Conservation (phyloP, 2,113 vertebrate species). For the Mugil cephalus region DNA sequence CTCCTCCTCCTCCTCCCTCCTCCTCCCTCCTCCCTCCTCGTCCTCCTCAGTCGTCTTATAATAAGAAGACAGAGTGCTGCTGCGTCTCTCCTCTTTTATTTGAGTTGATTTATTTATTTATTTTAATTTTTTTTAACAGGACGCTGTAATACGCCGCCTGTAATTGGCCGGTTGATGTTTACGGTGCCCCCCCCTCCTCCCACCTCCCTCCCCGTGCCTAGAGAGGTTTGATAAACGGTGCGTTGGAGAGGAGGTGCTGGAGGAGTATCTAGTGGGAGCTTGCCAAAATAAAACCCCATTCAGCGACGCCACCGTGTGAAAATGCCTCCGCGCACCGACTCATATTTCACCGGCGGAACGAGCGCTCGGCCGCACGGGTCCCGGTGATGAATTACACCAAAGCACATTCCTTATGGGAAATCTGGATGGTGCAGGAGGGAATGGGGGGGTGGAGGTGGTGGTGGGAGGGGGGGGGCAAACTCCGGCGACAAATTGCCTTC, state of each 20-base stretch:
- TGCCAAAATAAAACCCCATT: constrained; percentile 82
- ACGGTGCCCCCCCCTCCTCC: constrained; percentile 75
- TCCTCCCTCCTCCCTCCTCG: no score
- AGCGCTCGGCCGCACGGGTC: constrained; percentile 76
- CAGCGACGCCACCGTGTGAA: constrained; percentile 74
- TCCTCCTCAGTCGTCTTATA: constrained; percentile 92
- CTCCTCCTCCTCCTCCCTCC: no score
- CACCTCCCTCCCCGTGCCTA: constrained; percentile 65
- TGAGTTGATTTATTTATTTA: constrained; percentile 37
- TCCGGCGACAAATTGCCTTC: constrained; percentile 83
- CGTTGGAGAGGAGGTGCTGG: constrained; percentile 73
- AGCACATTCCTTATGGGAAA: constrained; percentile 83
- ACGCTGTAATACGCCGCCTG: constrained; percentile 64
- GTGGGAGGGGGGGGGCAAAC: constrained; percentile 59
- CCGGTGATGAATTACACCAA: constrained; percentile 82
- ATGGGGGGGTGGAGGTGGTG: no score
- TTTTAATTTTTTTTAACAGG: constrained; percentile 52
- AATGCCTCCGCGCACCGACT: constrained; percentile 74
- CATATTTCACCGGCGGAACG: constrained; percentile 81
- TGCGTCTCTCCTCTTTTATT: constrained; percentile 46
- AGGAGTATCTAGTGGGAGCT: constrained; percentile 78
- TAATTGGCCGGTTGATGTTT: constrained; percentile 78
- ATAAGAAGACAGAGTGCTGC: constrained; percentile 77
- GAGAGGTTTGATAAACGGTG: constrained; percentile 79
- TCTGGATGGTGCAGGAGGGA: constrained; percentile 77